Conservation (phyloP, 2,113 vertebrate species). For the Phalacrocorax aristotelis region DNA sequence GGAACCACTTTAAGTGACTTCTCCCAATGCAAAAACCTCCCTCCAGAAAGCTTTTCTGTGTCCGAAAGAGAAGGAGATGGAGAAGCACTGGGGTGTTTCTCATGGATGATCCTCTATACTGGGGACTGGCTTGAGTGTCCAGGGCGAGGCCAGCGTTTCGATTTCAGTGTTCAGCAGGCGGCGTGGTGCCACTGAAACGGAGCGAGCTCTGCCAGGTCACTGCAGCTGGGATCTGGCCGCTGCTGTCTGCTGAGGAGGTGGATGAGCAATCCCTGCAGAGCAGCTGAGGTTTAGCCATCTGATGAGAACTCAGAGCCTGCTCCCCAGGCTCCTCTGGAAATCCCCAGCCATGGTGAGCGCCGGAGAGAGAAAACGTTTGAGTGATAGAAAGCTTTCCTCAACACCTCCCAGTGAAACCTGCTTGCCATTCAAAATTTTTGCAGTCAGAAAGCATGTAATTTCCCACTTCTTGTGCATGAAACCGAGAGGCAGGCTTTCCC, state of each 20-base stretch:
- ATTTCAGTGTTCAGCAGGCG: rapidly evolving
- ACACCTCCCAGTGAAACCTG: not conserved
- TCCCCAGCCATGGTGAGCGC: not conserved
- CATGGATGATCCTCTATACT: too few relatives aligned
- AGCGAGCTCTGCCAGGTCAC: not conserved
- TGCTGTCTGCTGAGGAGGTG: not conserved
- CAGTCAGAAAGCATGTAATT: not conserved
- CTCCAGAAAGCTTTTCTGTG: not conserved
- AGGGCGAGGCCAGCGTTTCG: not conserved
- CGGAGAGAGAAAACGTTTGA: not conserved
- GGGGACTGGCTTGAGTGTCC: not conserved
- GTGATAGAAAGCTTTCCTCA: not conserved
- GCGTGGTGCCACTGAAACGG: rapidly evolving
- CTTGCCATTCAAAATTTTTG: not conserved
- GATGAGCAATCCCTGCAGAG: not conserved
- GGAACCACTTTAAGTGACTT: not conserved
- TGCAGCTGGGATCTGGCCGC: not conserved
- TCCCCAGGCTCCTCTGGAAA: not conserved
- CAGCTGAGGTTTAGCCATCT: not conserved
- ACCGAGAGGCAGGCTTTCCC: not conserved
- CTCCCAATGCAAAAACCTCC: not conserved
- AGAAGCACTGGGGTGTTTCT: not conserved
- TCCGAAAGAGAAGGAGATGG: not conserved
- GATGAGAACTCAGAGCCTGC: not conserved
- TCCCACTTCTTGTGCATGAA: not conserved